Percentiles rank a stretch among this genome's conserved stretches.
phyloP scores from a whole-genome alignment of 2,113 vertebrate genomes.

The Bufo bufo region DNA sequence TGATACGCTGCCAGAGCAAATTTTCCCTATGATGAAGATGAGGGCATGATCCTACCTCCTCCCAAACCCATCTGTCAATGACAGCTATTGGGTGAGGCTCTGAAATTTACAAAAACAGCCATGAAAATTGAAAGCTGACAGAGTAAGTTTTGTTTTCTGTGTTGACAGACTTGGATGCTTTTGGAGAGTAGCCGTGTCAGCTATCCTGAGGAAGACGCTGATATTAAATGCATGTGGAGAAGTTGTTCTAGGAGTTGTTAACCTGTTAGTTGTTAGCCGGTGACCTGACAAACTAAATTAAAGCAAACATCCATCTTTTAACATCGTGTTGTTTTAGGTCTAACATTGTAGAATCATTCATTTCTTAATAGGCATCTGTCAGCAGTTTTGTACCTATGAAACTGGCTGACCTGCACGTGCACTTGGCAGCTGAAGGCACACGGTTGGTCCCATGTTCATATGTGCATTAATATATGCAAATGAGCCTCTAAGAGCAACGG shows the following conservation, averaged over 20 bases:
- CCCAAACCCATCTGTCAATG: conserved; percentile 14
- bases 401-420: too few relatives aligned
- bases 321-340: background rate
- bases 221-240: background rate
- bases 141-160: background rate
- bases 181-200: background rate
- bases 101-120: background rate
- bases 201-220: background rate
- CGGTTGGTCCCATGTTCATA: too few relatives aligned
- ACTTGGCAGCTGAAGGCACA: too few relatives aligned
- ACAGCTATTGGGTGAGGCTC: conserved; percentile 11
- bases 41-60: background rate
- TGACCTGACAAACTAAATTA: background rate
- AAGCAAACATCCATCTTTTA: background rate
- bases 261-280: background rate
- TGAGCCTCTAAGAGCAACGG: too few relatives aligned
- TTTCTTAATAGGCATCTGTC: too few relatives aligned
- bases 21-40: background rate
- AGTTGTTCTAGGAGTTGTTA: background rate
- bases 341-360: background rate
- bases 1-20: background rate
- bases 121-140: background rate
- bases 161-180: background rate
- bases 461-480: too few relatives aligned
- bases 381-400: too few relatives aligned